phyloP scores from a whole-genome alignment of 2,797 vertebrate genomes.

The Lacerta agilis region DNA sequence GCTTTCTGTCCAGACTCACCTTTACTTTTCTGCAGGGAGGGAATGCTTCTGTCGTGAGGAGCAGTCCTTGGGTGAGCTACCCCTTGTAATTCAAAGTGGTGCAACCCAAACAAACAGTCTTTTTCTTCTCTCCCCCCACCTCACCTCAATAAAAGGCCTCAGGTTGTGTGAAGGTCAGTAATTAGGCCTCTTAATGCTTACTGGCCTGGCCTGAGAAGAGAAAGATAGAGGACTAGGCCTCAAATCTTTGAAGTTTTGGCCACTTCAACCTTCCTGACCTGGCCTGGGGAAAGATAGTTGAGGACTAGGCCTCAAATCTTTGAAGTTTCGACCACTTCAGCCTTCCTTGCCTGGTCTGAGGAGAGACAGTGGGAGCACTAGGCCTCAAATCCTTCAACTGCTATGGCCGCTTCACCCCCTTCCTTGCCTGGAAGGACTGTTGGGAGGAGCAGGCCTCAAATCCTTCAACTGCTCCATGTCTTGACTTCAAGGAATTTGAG shows the following conservation, averaged over 20 bases:
- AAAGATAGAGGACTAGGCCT: not conserved
- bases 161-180: not conserved
- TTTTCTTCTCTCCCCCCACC: not conserved
- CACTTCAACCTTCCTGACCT: not conserved
- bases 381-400: not conserved
- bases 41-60: not conserved
- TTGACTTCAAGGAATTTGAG: not conserved
- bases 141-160: not conserved
- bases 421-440: not conserved
- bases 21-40: too few species aligned
- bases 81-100: not conserved
- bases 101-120: not conserved
- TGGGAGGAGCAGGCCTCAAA: not conserved
- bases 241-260: not conserved
- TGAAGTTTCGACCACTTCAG: not conserved
- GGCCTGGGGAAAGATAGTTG: not conserved
- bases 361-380: not conserved
- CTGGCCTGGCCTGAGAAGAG: not conserved
- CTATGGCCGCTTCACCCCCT: not conserved
- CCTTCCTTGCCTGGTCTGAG: fast-evolving
- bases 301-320: not conserved
- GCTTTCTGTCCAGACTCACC: not conserved
- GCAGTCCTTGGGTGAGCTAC: not conserved
- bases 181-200: not conserved
- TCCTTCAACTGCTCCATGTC: not conserved